Conservation (phyloP, 2,797 vertebrate genomes). For the Dendrocincla tyrannina region DNA sequence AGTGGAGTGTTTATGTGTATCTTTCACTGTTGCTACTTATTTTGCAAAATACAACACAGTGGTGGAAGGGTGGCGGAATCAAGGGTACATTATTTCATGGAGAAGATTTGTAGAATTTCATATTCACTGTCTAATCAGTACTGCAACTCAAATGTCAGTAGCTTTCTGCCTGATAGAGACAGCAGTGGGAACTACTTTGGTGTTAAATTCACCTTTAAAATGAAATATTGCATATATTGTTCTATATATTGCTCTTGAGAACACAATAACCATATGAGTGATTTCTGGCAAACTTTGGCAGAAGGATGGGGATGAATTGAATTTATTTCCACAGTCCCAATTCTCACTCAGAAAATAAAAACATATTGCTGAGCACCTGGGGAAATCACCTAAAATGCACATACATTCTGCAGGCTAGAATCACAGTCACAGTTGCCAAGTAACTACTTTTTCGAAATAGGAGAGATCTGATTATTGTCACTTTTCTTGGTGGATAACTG, state of each 20-base stretch:
- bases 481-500: not conserved
- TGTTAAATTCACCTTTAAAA: not conserved
- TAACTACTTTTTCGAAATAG: not conserved
- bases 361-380: not conserved
- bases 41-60: not conserved
- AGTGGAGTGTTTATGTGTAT: not conserved
- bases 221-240: not conserved
- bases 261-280: not conserved
- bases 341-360: slow-evolving; percentile 17
- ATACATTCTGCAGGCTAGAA: not conserved
- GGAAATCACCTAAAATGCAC: slow-evolving; percentile 3
- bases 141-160: not conserved
- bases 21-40: not conserved
- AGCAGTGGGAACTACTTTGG: not conserved
- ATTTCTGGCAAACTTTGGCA: not conserved
- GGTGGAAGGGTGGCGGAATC: not conserved
- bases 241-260: not conserved
- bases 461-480: not conserved
- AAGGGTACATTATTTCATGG: not conserved
- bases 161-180: not conserved
- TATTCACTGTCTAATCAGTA: not conserved
- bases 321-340: not conserved
- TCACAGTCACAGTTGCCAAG: not conserved
- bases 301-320: not conserved
- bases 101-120: not conserved